These are phyloP conservation scores for Platycercus adscitus DNA, from an alignment of 2,113 vertebrate species.

Conservation along the genomic window DNA sequence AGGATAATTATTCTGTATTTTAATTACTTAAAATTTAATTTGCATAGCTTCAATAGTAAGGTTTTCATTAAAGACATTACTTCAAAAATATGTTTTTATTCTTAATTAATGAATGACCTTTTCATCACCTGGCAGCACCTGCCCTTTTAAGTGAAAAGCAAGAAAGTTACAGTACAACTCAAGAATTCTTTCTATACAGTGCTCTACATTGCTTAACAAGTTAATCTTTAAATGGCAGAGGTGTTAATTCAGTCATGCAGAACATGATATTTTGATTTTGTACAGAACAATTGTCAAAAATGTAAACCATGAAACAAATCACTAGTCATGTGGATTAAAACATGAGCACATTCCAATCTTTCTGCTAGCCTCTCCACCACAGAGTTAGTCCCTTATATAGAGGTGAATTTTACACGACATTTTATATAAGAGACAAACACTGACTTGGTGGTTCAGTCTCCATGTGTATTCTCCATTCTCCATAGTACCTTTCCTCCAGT, in stretches of 20 bases:
- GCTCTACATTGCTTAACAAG: neutral
- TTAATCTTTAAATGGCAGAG: slow-evolving; percentile 17
- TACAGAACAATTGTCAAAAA: neutral
- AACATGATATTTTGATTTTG: neutral
- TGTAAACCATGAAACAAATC: neutral
- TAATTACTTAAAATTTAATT: neutral
- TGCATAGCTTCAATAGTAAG: neutral
- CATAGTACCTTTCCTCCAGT: neutral
- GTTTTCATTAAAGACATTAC: neutral
- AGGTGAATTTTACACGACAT: neutral
- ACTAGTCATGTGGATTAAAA: neutral
- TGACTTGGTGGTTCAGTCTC: neutral
- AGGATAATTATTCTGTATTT: neutral
- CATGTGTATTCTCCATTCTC: neutral
- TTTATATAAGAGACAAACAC: neutral
- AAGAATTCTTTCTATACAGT: neutral
- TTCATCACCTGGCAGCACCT: neutral
- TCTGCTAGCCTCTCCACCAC: neutral
- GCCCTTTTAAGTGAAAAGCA: neutral
- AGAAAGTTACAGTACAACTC: neutral
- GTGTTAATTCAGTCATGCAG: neutral
- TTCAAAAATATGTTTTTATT: neutral
- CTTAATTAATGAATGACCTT: neutral
- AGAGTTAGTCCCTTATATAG: neutral
- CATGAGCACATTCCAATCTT: neutral